Base-by-base conservation (phyloP, 1,140 invertebrate genomes). In the Scaptomyza montana region DNA sequence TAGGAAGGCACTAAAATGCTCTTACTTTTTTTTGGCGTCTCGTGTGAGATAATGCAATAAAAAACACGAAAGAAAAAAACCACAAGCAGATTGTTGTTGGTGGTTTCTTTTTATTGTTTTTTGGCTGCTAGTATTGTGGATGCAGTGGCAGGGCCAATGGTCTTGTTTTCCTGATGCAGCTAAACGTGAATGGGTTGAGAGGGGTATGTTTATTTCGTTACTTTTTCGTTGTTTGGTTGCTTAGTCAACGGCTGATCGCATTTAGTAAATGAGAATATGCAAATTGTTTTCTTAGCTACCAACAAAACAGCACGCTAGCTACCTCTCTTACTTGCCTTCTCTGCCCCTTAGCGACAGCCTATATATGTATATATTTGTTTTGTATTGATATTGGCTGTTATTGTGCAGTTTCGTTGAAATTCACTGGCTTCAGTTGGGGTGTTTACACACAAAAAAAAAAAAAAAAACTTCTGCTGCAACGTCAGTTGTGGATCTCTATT, bases 251-350 rank as follows among this genome's bases (percentile, higher is more conserved):
- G 67, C 46, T 63, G 56, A 68, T 68, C 76, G 55, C 51, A 70
- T 57, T 61, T 53, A 49, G 59, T 66, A 73, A 70, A 63, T 67
- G 51, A 41, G 63, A 62, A 69, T 75, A 75, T 76, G 51, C 53
- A 81, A 82, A 87, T 82, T 89, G 78, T 89, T 87, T 86, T 86
- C 72, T 68, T 87, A 70, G 78, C 67, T 73, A 81, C 78, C 70
- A 61, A 45, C 60, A 61, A 50, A 70, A 56, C 12, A 66, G 50
- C 57, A 61, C 45, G 39, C 36, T 65, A 79, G 47, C 67, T 7
- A 45, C 60, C 67, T 4, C 55, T 45, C 16, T 45, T 13, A n/a
- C n/a, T 45, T 8, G 33, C 16, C 5, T 45, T 45, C 30, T 12
- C 39, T 5, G 8, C 39, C 53, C 61, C 71, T 63, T 63, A 57